Conservation (phyloP, 2,888 invertebrate species). For the Gasteruption jaculator region DNA sequence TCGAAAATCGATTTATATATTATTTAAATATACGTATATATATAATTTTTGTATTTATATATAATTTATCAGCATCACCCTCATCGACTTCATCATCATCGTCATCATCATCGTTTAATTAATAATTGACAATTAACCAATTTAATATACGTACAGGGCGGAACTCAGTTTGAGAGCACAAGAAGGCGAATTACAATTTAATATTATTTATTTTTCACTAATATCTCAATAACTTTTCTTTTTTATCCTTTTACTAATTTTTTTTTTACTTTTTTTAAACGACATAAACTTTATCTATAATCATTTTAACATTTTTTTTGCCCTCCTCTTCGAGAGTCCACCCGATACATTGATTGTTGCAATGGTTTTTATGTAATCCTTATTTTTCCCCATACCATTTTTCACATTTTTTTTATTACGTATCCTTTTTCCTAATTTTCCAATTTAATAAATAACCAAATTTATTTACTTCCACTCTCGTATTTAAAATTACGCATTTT, state of each 20-base stretch:
- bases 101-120: conserved; percentile 40
- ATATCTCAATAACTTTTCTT: conserved; percentile 3
- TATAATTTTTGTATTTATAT: too few relatives aligned
- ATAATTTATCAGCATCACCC: too few relatives aligned
- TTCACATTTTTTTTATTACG: conserved; percentile 36
- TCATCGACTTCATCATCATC: too few relatives aligned
- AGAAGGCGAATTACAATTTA: conserved; percentile 37
- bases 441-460: conserved; percentile 19
- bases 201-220: conserved; percentile 1
- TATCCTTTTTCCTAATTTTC: conserved; percentile 25
- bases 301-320: conserved; percentile 48
- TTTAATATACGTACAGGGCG: conserved; percentile 43
- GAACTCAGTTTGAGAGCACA: conserved; percentile 37
- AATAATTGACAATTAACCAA: conserved; percentile 50
- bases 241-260: too few relatives aligned
- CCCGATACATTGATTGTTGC: conserved; percentile 47
- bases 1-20: too few relatives aligned
- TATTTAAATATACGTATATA: too few relatives aligned
- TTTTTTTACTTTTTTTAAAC: conserved; percentile 36
- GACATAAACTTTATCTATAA: conserved; percentile 46
- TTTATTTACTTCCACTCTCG: too few relatives aligned
- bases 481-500: too few relatives aligned
- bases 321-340: conserved; percentile 42
- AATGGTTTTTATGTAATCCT: too few relatives aligned
- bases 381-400: too few relatives aligned